Conservation (phyloP, 1,140 invertebrate species). For the Drosophila ogumai region DNA sequence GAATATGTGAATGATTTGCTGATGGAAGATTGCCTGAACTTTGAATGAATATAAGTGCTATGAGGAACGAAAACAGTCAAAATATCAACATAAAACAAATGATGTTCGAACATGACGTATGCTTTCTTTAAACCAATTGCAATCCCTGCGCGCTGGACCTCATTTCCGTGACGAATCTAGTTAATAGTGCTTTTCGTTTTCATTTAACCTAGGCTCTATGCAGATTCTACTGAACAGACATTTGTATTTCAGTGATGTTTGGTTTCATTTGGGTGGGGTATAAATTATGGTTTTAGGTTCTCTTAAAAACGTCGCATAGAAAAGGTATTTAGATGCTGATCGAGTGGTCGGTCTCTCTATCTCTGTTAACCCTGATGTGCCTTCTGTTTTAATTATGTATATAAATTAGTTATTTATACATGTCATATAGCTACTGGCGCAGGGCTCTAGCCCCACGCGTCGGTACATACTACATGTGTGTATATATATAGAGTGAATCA, state of each 20-base stretch:
- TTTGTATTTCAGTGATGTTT: constrained; percentile 52
- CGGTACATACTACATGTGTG: constrained; percentile 51
- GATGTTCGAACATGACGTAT: constrained; percentile 52
- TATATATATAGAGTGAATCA: constrained; percentile 74
- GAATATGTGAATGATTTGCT: constrained; percentile 25
- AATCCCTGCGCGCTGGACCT: constrained; percentile 13
- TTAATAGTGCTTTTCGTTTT: constrained; percentile 14
- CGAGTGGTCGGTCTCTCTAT: constrained; percentile 33
- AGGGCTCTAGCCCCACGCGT: constrained; percentile 31
- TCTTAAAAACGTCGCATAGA: constrained; percentile 42
- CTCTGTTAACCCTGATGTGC: constrained; percentile 46
- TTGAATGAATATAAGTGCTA: constrained; percentile 12
- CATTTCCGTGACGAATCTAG: constrained; percentile 6
- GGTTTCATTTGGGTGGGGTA: constrained; percentile 41
- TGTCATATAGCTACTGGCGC: constrained; percentile 46
- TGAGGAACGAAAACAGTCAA: constrained; percentile 60
- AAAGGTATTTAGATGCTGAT: constrained; percentile 32
- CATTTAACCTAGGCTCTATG: constrained; percentile 33
- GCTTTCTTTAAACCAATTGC: constrained; percentile 15
- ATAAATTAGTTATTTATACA: constrained; percentile 52
- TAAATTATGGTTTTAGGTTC: constrained; percentile 41
- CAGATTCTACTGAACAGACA: constrained; percentile 34
- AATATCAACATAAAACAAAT: constrained; percentile 62
- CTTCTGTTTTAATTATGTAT: constrained; percentile 38
- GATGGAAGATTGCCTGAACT: neutral